Evolutionary conservation across 2,797 vertebrate genomes (phyloP).

Genomic region (Coreius guichenoti): DNA sequence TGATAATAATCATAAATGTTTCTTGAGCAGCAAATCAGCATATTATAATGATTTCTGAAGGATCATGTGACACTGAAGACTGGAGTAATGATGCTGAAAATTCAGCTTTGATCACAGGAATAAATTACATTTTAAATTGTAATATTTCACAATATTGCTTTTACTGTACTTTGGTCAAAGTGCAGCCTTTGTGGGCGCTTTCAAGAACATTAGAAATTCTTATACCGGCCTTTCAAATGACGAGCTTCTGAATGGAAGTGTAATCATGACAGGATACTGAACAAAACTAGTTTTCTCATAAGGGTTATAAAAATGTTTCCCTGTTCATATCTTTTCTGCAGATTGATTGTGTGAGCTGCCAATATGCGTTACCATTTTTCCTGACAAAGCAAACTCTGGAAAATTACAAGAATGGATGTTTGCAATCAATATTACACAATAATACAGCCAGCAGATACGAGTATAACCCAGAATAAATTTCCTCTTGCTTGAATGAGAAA

Average conservation of each 20-base stretch:
- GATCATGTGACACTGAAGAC: background rate
- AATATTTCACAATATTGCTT: background rate
- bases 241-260: background rate
- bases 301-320: constrained; percentile 7
- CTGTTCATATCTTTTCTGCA: constrained; percentile 50
- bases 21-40: background rate
- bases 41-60: background rate
- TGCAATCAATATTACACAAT: too few relatives aligned
- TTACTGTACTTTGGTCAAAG: background rate
- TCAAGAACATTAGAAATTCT: background rate
- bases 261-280: background rate
- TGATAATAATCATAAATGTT: too few relatives aligned
- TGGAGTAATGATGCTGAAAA: background rate
- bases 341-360: constrained; percentile 74
- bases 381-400: constrained; percentile 37
- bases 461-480: constrained; percentile 63
- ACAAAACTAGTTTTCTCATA: constrained; percentile 19
- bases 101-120: background rate
- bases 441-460: constrained; percentile 44
- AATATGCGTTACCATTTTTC: constrained; percentile 51
- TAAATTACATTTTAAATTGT: background rate
- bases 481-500: constrained; percentile 36
- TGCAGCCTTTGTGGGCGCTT: background rate
- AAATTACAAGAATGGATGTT: constrained; percentile 19
- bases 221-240: background rate